Conservation (phyloP, 2,113 vertebrate species). For the Edolisoma coerulescens region DNA sequence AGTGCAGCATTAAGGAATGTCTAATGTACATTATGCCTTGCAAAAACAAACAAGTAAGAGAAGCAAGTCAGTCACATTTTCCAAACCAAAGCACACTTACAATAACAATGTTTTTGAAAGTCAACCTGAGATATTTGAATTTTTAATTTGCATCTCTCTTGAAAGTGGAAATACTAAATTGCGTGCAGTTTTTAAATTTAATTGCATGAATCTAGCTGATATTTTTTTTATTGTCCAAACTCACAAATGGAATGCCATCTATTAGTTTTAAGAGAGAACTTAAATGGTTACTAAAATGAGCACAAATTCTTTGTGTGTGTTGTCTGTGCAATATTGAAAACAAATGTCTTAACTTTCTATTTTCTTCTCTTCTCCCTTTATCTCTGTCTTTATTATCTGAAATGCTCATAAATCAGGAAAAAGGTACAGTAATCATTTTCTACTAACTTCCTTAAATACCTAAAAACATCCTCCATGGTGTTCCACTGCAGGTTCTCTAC, state of each 20-base stretch:
- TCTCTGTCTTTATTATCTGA: conserved; percentile 58
- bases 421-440: conserved; percentile 70
- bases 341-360: conserved; percentile 48
- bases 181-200: conserved; percentile 20
- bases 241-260: background rate
- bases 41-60: conserved; percentile 78
- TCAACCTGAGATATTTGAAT: conserved; percentile 64
- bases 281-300: background rate
- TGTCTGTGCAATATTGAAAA: conserved; percentile 20
- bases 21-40: conserved; percentile 69
- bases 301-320: conserved; percentile 3
- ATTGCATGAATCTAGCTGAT: background rate
- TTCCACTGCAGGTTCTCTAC: background rate
- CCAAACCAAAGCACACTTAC: conserved; percentile 70
- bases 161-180: conserved; percentile 17
- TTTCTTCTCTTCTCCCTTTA: conserved; percentile 53
- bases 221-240: background rate
- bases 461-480: background rate
- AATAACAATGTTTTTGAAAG: conserved; percentile 75
- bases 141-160: conserved; percentile 49
- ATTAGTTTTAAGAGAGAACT: background rate
- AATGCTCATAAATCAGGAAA: conserved; percentile 67
- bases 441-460: conserved; percentile 36
- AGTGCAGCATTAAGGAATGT: conserved; percentile 66
- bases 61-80: conserved; percentile 76